Percentiles rank a stretch among this genome's conserved stretches.
These are phyloP conservation scores for Sparidentex hasta DNA, from an alignment of 2,797 vertebrate species.

Conservation along the genomic window DNA sequence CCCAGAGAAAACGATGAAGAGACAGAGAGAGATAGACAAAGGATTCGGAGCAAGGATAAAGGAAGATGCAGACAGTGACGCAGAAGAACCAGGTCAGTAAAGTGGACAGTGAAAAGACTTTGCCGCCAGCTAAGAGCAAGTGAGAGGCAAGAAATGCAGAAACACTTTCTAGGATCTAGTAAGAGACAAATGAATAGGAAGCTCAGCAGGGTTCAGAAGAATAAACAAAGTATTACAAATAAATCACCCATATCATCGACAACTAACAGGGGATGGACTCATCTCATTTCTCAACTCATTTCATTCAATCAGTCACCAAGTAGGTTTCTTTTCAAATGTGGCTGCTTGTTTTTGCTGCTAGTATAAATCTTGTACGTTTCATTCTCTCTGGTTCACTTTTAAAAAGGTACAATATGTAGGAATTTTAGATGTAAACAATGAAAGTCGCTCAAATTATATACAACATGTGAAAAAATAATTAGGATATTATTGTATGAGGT, in stretches of 20 bases:
- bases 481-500: too few species aligned
- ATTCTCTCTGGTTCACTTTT: slow-evolving; percentile 1
- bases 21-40: slow-evolving; percentile 15
- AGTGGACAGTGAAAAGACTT: slow-evolving; percentile 52
- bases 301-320: slow-evolving; percentile 11
- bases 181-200: slow-evolving; percentile 34
- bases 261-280: slow-evolving; percentile 18
- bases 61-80: slow-evolving; percentile 26
- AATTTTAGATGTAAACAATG: too few species aligned
- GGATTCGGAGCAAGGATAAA: slow-evolving; percentile 16
- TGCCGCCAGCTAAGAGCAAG: slow-evolving; percentile 17
- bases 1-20: slow-evolving; percentile 25
- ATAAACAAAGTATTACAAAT: slow-evolving; percentile 3
- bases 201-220: slow-evolving; percentile 6
- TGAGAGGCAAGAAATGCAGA: slow-evolving; percentile 20
- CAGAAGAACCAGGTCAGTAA: slow-evolving; percentile 50
- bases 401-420: slow-evolving; percentile 11
- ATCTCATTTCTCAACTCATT: slow-evolving; percentile 27
- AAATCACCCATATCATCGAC: neutral
- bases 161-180: slow-evolving; percentile 36
- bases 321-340: slow-evolving; percentile 19
- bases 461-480: too few species aligned
- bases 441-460: too few species aligned
- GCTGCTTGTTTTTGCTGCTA: neutral
- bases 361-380: slow-evolving; percentile 6